Evolutionary conservation across 2,797 vertebrate genomes (phyloP), one percentile per base, ranked within the genome.

Genomic region (Cryptoblepharus egeriae): DNA sequence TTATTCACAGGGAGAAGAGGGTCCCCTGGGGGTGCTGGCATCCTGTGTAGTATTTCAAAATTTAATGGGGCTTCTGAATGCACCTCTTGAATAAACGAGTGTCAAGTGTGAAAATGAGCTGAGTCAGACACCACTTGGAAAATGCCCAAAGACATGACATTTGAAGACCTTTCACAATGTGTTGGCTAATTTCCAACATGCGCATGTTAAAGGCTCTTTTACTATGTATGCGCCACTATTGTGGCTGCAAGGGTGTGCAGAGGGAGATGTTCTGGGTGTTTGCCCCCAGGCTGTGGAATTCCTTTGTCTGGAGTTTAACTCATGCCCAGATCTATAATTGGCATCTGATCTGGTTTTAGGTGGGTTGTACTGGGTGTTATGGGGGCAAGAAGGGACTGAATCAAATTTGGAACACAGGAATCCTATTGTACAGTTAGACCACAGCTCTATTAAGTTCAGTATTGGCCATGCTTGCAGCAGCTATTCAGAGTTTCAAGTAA

Each of bases 11-110:
- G 45, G 45, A 49, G 13, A 24, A 37, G 4, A 45, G 52, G 20
- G 35, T 79, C 85, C 37, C 16, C 79, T 77, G 64, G 57, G 39
- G 63, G 80, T 45, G 12, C 16, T 64, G 30, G 69, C 18, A 2
- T 28, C 28, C 22, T 28, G 8, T 77, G 30, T 22, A 10, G 26
- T 68, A 67, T 74, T 8, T 81, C 55, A 65, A 35, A 49, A 37
- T 70, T 61, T 61, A 37, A 65, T 2, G 79, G 60, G 1, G 15
- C 28, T 76, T 32, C 49, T 72, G 39, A 12, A 10, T 24, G 26
- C n/a, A 10, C 6, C 32, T 13, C 1, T 7, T 52, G 49, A 39
- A 35, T 22, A 55, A 32, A 26, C 45, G 39, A 24, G 24, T 20
- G 12, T 57, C n/a, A 80, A 71, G 22, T 55, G 37, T 42, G 20